Conservation (phyloP, 1,140 invertebrate species). For the Bombus vancouverensis region DNA sequence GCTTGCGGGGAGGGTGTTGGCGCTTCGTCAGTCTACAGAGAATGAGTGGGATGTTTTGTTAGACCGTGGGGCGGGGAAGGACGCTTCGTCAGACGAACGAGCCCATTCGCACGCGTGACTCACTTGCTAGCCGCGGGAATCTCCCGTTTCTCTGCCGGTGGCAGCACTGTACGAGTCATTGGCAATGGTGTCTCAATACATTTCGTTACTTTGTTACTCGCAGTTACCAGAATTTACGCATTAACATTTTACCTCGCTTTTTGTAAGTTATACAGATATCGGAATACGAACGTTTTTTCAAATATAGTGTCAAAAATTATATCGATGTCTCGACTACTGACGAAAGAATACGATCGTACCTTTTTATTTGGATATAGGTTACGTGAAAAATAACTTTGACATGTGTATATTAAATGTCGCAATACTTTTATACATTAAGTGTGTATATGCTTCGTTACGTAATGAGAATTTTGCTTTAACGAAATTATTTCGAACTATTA, state of each 20-base stretch:
- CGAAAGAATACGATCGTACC: background rate
- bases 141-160: conserved; percentile 67
- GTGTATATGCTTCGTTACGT: background rate
- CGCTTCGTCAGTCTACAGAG: conserved; percentile 42
- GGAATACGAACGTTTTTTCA: background rate
- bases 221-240: background rate
- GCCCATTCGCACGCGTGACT: conserved; percentile 71
- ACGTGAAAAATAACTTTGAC: background rate
- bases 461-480: background rate
- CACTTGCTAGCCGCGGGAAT: conserved; percentile 74
- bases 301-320: background rate
- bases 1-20: conserved; percentile 25
- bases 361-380: background rate
- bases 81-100: conserved; percentile 59
- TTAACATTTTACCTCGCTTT: background rate
- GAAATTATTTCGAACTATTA: background rate
- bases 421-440: background rate
- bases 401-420: no score
- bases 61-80: conserved; percentile 47
- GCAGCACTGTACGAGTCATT: conserved; percentile 71
- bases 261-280: background rate
- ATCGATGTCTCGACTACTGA: background rate
- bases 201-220: background rate
- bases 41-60: conserved; percentile 9
- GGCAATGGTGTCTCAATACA: background rate